Base-by-base conservation (phyloP, 2,888 invertebrate genomes). In the Ophioninae sp. region DNA sequence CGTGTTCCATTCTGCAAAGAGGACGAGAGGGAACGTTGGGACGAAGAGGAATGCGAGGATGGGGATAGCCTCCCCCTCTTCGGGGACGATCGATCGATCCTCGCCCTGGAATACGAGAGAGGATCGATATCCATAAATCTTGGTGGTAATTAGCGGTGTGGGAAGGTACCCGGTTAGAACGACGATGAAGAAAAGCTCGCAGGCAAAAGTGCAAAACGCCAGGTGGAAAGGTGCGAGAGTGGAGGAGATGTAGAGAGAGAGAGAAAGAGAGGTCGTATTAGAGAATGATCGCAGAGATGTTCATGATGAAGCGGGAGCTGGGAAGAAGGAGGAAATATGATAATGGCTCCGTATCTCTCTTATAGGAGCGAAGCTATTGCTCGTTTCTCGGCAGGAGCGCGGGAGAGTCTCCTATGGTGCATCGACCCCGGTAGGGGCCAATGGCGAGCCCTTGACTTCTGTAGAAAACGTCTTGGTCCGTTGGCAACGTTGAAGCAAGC, bases 121-220 rank as follows among this genome's bases (percentile, higher is more conserved):
- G 76, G 81, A 81, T 85, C 78, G 83, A 86, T 86, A 81, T 86
- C 61, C 84, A 86, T 86, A 86, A 86, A 86, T 86, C 85, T 73
- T 76, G 1, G 56, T 81, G 79, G 85, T 85, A 86, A 86, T 86
- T 86, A 86, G 83, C 81, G 77, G 70, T 79, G 70, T 79, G 79
- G 75, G 72, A 64, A 62, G 56, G 73, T 50, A 50, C 67, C 8
- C 65, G 30, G 72, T 77, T 77, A 44, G 41, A 70, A 30, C 44
- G 30, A 61, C 65, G 61, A 13, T 7, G 67, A 13, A 44, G 59
- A 79, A 77, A 61, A 72, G 67, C 79, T 79, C 50, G 23, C 59
- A 41, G 67, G 79, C 79, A 79, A 79, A 79, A 79, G 65, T 79
- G 65, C 61, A 78, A 44, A 62, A 78, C 62, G 39, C 44, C 79